Evolutionary conservation across 2,888 invertebrate species (phyloP), one percentile per base, ranked within the genome.

Genomic region (Julus scanicus): DNA sequence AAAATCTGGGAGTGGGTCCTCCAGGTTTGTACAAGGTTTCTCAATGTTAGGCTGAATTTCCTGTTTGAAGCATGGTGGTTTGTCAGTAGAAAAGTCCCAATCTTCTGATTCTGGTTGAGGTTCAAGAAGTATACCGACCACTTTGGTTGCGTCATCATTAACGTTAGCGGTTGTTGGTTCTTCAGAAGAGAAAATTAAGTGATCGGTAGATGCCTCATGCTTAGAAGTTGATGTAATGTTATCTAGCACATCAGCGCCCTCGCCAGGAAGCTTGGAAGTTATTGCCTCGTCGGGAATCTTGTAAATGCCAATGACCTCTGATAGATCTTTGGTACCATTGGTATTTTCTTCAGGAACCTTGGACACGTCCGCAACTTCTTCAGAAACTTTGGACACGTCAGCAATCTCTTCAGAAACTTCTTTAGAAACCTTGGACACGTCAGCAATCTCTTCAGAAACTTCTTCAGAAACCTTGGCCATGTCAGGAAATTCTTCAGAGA

Each of bases 291-390:
- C 63, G 0, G 29, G 29, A 11, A n/a, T 2, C 57, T 57, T 71
- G 71, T 3, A 71, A 71, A 71, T 29, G 8, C 0, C 63, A 63
- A 63, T 1, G 13, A 8, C 63, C 17, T 63, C 29, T 29, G 29
- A 29, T 29, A 29, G 29, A 29, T 29, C 29, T 29, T 29, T 29
- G 29, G 29, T 29, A 29, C 29, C 53, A 5, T 53, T 9, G 53
- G 53, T 3, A 13, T 29, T 29, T 1, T 29, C 29, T 29, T 29
- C 91, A 88, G 1, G 29, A 29, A 29, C 29, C 29, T 29, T 29
- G 29, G 29, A 29, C 29, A 29, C 29, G 1, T 29, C 29, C 0
- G 29, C 29, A 29, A 29, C 29, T 29, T 29, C 91, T 89, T 91
- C 90, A 87, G 84, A 20, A 88, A n/a, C 29, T 13, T 53, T 39